Evolutionary conservation across 2,888 invertebrate genomes (phyloP).

Genomic region (Merodon equestris): DNA sequence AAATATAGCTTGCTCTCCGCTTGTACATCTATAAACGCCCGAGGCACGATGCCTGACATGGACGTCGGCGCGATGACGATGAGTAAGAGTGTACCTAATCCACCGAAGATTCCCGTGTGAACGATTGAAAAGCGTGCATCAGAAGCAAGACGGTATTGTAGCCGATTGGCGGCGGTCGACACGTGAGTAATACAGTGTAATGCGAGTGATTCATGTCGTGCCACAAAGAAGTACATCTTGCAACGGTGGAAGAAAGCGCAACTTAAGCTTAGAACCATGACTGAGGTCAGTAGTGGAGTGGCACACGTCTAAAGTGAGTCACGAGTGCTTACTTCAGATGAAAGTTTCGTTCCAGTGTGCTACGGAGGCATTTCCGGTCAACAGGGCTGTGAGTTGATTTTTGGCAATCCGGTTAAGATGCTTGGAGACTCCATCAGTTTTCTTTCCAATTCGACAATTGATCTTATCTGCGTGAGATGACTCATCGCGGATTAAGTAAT

Average conservation of each 20-base stretch:
- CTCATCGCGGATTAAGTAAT: conserved; percentile 49
- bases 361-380: conserved; percentile 54
- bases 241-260: conserved; percentile 21
- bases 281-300: conserved; percentile 43
- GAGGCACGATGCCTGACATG: conserved; percentile 30
- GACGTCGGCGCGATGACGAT: conserved; percentile 40
- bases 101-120: conserved; percentile 62
- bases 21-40: too few relatives aligned
- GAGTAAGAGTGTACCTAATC: conserved; percentile 40
- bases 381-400: conserved; percentile 16
- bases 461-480: conserved; percentile 54
- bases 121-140: conserved; percentile 59
- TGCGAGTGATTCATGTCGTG: conserved; percentile 53
- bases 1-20: too few relatives aligned
- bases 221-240: too few relatives aligned
- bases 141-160: conserved; percentile 4
- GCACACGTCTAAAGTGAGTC: conserved; percentile 34
- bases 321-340: conserved; percentile 57
- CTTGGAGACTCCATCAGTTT: too few relatives aligned
- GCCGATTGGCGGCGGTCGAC: conserved; percentile 55
- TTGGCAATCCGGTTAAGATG: conserved; percentile 36
- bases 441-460: conserved; percentile 54
- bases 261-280: conserved; percentile 2
- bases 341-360: too few relatives aligned
- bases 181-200: conserved; percentile 62